A percentile compares a stretch with the other conserved stretches of the same genome.
phyloP scores from a whole-genome alignment of 2,888 invertebrate genomes.

The Rhogogaster chlorosoma region DNA sequence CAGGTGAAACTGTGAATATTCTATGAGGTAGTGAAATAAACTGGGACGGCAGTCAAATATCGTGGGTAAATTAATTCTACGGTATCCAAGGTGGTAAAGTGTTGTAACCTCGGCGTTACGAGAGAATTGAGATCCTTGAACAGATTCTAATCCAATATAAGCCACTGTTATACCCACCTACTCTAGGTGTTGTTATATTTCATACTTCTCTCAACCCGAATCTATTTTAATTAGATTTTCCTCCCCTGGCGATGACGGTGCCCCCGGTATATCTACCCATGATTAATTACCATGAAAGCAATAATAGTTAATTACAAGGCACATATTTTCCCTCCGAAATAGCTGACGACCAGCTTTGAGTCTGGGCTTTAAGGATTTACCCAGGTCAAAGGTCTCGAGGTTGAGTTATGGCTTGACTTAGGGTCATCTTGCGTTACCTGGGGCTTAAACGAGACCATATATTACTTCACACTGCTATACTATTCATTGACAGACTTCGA shows the following conservation, averaged over 20 bases:
- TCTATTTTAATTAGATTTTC: slow-evolving; percentile 64
- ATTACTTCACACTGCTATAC: slow-evolving; percentile 1
- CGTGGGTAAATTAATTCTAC: not conserved
- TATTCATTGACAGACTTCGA: not conserved
- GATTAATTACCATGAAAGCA: slow-evolving; percentile 58
- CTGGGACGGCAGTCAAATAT: not conserved
- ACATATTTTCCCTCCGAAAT: not conserved
- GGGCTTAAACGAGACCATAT: not conserved
- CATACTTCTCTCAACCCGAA: slow-evolving; percentile 57
- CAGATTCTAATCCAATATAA: slow-evolving; percentile 58
- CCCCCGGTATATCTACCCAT: slow-evolving; percentile 2
- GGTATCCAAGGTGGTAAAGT: not conserved
- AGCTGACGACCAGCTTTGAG: slow-evolving; percentile 15
- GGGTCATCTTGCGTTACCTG: slow-evolving; percentile 14
- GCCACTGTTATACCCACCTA: not conserved
- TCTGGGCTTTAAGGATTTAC: not conserved
- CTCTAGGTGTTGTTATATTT: not conserved
- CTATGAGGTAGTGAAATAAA: not conserved
- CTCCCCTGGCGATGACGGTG: not conserved
- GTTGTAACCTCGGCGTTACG: not conserved
- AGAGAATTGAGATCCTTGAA: not conserved
- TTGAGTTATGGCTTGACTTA: slow-evolving; percentile 33
- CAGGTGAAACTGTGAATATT: not conserved
- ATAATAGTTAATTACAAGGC: slow-evolving; percentile 54
- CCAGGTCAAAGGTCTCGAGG: slow-evolving; percentile 18